Conservation (phyloP, 2,113 vertebrate species). For the Lonchura striata region DNA sequence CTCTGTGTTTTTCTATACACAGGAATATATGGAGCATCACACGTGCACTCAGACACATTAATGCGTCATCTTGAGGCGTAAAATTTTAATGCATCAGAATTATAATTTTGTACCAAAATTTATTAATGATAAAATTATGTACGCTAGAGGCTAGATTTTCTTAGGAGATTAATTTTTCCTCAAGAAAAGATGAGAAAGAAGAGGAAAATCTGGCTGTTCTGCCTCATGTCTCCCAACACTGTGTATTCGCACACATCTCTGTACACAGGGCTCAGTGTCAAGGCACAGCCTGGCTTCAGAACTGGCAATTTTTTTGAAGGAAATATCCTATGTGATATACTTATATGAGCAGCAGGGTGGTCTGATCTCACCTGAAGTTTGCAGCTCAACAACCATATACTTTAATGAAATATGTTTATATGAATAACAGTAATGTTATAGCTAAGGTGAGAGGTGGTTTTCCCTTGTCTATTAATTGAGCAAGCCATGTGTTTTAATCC, state of each 20-base stretch:
- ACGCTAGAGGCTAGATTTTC: not conserved
- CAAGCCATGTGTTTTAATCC: slow-evolving; percentile 16
- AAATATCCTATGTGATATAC: not conserved
- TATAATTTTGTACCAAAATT: not conserved
- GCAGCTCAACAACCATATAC: not conserved
- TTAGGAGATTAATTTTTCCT: not conserved
- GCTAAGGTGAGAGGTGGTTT: not conserved
- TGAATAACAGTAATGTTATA: not conserved
- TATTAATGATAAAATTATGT: not conserved
- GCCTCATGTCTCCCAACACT: accelerated
- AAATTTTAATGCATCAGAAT: not conserved
- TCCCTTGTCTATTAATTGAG: not conserved
- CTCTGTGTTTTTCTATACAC: not conserved
- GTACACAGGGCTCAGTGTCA: not conserved
- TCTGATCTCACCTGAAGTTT: not conserved
- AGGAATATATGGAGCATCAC: not conserved
- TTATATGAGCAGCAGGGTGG: not conserved
- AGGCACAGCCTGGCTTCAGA: not conserved
- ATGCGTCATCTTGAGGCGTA: not conserved
- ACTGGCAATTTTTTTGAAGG: not conserved
- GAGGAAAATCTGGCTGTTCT: not conserved
- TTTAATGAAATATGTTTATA: not conserved
- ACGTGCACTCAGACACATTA: not conserved
- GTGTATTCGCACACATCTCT: accelerated
- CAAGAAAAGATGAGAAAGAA: not conserved